phyloP scores from a whole-genome alignment of 2,888 invertebrate genomes.

The Rhodophaea formosa region DNA sequence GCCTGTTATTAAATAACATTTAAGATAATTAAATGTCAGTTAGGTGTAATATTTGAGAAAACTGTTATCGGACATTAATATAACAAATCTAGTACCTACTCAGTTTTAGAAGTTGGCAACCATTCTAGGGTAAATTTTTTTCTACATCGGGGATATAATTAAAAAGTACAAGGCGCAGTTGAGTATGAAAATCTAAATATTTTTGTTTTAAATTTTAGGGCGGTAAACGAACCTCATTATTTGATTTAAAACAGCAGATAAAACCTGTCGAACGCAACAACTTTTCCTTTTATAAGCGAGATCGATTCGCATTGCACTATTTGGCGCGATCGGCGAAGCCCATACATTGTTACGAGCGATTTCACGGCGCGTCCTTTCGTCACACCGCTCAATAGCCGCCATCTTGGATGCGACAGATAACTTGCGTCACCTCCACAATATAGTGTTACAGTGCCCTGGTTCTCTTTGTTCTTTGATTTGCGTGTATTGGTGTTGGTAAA shows the following conservation, averaged over 20 bases:
- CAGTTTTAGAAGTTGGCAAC: too few relatives aligned
- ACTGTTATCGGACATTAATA: too few relatives aligned
- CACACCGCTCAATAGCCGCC: conserved; percentile 59
- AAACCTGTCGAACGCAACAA: not conserved
- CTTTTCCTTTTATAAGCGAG: conserved; percentile 14
- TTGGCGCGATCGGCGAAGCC: conserved; percentile 4
- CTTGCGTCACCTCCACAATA: conserved; percentile 66
- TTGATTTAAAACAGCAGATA: not conserved
- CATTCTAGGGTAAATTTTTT: too few relatives aligned
- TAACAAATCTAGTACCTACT: too few relatives aligned
- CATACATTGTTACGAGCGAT: conserved; percentile 62
- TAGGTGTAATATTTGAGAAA: too few relatives aligned
- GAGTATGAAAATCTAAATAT: too few relatives aligned
- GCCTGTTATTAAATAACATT: too few relatives aligned
- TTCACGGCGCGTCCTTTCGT: conserved; percentile 78
- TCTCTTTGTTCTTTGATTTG: conserved; percentile 68
- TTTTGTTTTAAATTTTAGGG: too few relatives aligned
- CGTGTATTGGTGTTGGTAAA: conserved; percentile 46
- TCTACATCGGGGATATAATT: too few relatives aligned
- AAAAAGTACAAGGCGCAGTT: too few relatives aligned
- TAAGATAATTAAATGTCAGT: too few relatives aligned
- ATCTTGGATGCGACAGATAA: conserved; percentile 65
- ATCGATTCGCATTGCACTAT: conserved; percentile 16
- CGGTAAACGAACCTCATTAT: too few relatives aligned
- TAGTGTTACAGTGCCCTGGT: conserved; percentile 75